Evolutionary conservation across 1,140 invertebrate species (phyloP), one percentile per base, ranked within the genome.

Genomic region (Ceratina japonica): DNA sequence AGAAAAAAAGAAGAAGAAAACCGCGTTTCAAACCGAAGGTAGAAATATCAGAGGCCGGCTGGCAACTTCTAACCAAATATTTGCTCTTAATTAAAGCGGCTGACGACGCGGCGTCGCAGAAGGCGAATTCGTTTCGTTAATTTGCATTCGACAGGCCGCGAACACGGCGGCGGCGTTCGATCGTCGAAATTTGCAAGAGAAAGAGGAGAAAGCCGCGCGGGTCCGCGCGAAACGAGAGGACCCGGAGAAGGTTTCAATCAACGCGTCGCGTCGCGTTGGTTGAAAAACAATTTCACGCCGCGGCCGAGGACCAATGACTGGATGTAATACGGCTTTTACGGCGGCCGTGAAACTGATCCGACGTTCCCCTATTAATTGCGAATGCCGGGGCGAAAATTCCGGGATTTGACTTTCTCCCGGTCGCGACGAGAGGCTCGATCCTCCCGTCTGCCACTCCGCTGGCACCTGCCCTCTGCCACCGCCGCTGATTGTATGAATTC

Each of bases 101-200:
- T 62, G 37, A n/a, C 31, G 18, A 18, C 16, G 56, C 56, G 27
- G n/a, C 49, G 24, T 69, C 22, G 18, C 24, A 16, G 31, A 56
- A 56, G 27, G 51, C 22, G 69, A 71, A 37, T 49, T 72, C 70
- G 70, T 59, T 61, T 61, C 58, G 56, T 72, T 72, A 31, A 72
- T 72, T 63, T 63, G 31, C 59, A 31, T 52, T 31, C 15, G 22
- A 63, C 44, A 73, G 51, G 5, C 44, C 49, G 24, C 59, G 44
- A 63, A 54, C 59, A 51, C 37, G 37, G 37, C 37, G 37, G 37
- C 37, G 37, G 10, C 24, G 24, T 59, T 59, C 37, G 66, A 70
- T 70, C n/a, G 18, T 12, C n/a, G n/a, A 70, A 56, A 70, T 70
- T 70, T 70, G 52, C 52, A 70, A 31, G 51, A 49, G 31, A 24